phyloP scores from a whole-genome alignment of 1,140 invertebrate genomes.

The Heliconius hewitsoni region DNA sequence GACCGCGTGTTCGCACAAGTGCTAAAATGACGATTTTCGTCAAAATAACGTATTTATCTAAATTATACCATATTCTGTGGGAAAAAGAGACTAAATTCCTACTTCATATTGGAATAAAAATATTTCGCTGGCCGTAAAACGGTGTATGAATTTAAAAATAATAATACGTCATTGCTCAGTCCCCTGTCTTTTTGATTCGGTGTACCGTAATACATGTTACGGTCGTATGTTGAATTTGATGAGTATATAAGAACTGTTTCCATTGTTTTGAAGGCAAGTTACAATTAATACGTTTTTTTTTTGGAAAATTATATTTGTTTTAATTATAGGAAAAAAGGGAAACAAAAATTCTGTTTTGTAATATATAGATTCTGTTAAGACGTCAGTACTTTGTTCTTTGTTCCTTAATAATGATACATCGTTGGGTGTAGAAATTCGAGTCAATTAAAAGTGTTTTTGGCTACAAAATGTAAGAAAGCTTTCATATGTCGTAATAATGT shows the following conservation, averaged over 20 bases:
- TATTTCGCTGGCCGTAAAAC: constrained; percentile 40
- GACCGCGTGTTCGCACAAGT: constrained; percentile 65
- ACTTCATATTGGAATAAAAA: constrained; percentile 37
- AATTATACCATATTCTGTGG: constrained; percentile 24
- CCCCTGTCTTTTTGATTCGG: constrained; percentile 73
- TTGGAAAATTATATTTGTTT: too few species aligned
- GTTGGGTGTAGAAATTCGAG: too few species aligned
- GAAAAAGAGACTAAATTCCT: constrained; percentile 43
- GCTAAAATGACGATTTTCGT: constrained; percentile 68
- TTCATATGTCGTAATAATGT: too few species aligned
- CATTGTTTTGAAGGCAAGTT: constrained; percentile 41
- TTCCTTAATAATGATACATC: too few species aligned
- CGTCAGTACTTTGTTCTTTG: too few species aligned
- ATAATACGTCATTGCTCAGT: constrained; percentile 69
- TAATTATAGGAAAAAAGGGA: too few species aligned
- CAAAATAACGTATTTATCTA: constrained; percentile 24
- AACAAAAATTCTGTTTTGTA: too few species aligned
- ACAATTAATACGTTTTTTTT: background rate
- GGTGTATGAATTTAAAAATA: constrained; percentile 75
- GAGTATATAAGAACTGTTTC: constrained; percentile 49
- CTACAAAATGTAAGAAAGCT: too few species aligned
- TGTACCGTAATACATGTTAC: constrained; percentile 66
- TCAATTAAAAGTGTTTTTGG: too few species aligned
- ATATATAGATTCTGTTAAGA: too few species aligned
- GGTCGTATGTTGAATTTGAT: constrained; percentile 72